Evolutionary conservation across 2,797 vertebrate species (phyloP), one percentile per base, ranked within the genome.

Genomic region (Leucoraja ocellata): DNA sequence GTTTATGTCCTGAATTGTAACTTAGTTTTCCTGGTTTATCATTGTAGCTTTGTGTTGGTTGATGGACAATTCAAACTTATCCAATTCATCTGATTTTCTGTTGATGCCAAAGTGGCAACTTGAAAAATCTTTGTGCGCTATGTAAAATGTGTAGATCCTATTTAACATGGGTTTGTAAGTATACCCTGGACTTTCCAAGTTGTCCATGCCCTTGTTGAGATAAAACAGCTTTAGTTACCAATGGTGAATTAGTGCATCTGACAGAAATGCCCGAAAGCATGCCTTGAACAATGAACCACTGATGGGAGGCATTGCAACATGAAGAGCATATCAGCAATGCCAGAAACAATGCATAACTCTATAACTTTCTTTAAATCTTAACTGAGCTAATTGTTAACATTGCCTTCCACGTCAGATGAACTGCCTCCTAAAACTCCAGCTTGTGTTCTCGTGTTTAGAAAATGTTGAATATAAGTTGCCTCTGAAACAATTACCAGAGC

Each of bases 1-100:
- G 94, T 91, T 94, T 95, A 80, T 93, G 94, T 78, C 81, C 93
- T 0, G 61, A 65, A n/a, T 46, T 46, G 58, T 28, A 61, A 25
- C 25, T 61, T 5, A 2, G 23, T 84, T n/a, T 58, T 61, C 25
- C 23, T 11, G 21, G 5, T 84, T 84, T 79, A 28, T 84, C 61
- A 54, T 10, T 28, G 10, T 61, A 61, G 28, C 23, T 84, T 61
- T 23, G 80, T 54, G 21, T 14, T 54, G 39, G 54, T 54, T 23
- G 80, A 46, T 25, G 1, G 8, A 54, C 58, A 84, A 23, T 23
- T 25, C 81, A 10, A 58, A 28, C 14, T 13, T 54, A 46, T 73
- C 16, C 71, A 18, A 18, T 73, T 2, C 71, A 73, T 73, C 71
- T 73, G 71, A 73, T 83, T 83, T 83, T 58, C 80, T 25, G 39